These are phyloP conservation scores for Melitaea cinxia DNA, from an alignment of 1,140 invertebrate species.

Conservation along the genomic window DNA sequence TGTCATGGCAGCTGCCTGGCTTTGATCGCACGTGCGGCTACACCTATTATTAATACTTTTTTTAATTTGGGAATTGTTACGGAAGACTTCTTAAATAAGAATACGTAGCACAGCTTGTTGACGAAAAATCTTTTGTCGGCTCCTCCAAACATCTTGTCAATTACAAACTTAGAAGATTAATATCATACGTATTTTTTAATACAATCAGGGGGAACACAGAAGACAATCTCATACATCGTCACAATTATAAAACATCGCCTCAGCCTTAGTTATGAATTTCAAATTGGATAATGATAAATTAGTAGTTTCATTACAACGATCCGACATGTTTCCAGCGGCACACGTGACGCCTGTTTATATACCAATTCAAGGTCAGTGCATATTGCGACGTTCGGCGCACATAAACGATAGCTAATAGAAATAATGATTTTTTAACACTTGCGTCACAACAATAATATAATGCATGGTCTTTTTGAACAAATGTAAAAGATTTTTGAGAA, in stretches of 20 bases:
- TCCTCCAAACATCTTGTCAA: background rate
- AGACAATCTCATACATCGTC: background rate
- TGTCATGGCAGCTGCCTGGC: conserved; percentile 73
- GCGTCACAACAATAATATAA: conserved; percentile 20
- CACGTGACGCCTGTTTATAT: conserved; percentile 73
- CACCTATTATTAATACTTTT: conserved; percentile 73
- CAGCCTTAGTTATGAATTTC: background rate
- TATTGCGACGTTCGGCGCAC: conserved; percentile 65
- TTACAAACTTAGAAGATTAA: background rate
- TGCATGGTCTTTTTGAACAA: conserved; percentile 8
- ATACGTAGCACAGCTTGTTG: conserved; percentile 36
- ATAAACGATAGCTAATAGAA: conserved; percentile 44
- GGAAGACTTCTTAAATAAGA: conserved; percentile 50
- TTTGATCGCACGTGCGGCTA: conserved; percentile 69
- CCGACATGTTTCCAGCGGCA: conserved; percentile 47
- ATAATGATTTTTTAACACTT: conserved; percentile 41
- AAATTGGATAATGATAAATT: conserved; percentile 27
- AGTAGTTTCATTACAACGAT: conserved; percentile 31
- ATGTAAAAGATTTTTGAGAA: too few species aligned
- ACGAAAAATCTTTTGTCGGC: conserved; percentile 21
- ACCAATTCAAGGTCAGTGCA: conserved; percentile 63
- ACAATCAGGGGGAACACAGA: background rate
- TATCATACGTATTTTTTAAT: background rate
- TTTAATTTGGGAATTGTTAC: conserved; percentile 62
- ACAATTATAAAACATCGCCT: background rate